Evolutionary conservation across 2,113 vertebrate species (phyloP), one percentile per base, ranked within the genome.

Genomic region (Himantopus leucocephalus): DNA sequence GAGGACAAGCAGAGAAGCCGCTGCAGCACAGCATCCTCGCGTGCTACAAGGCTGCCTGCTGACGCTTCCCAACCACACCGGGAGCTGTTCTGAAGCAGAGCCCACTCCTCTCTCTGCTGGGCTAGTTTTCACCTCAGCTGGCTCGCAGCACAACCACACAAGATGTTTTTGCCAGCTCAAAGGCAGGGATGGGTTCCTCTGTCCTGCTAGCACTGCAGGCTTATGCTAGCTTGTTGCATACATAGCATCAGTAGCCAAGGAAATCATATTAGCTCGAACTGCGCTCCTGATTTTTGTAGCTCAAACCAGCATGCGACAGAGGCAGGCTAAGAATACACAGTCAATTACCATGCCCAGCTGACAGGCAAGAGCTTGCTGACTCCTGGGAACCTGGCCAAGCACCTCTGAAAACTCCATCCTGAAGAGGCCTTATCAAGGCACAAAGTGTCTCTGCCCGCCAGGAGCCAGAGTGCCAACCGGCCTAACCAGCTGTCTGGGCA

Each of bases 381-480:
- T 30, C 23, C 66, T 10, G 10, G 55, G 55, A 68, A 18, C 14
- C 21, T 17, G 27, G 27, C 73, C 60, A 41, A 74, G 24, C 35
- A 24, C 43, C 62, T 74, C 35, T 39, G 37, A 22, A 39, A 29
- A 4, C 48, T 45, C 48, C 48, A 30, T 16, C 66, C 3, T 20
- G 34, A 37, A 26, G 45, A n/a, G 47, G 35, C 39, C 47, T 48
- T 34, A 27, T 5, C 39, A 30, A 50, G 66, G 53, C 29, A 84
- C 35, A n/a, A 5, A 8, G 20, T 2, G 24, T 5, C 48, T 58
- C 32, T 66, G 14, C 30, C 35, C 43, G 37, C 4, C 72, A 60
- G 52, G 5, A 89, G 39, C 62, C 35, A 39, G 26, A 6, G 22
- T 1, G 9, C 64, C 6, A 6, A 6, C 14, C 0, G 3, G n/a